phyloP scores from a whole-genome alignment of 2,113 vertebrate species.

The Panurus biarmicus region DNA sequence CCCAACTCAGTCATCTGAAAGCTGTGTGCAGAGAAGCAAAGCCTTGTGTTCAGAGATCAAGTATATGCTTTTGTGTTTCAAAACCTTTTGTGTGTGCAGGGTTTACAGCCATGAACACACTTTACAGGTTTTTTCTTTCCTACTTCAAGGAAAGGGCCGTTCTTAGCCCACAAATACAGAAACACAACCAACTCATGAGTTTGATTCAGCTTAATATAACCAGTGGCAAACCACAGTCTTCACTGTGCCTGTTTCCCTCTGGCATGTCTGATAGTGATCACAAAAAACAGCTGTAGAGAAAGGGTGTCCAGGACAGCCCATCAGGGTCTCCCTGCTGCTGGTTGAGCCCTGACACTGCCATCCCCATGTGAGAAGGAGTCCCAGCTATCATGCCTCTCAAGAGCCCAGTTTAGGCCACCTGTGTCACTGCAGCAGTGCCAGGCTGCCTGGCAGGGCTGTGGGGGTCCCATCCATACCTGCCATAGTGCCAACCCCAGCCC shows the following conservation, averaged over 20 bases:
- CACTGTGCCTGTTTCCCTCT: not conserved
- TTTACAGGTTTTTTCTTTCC: not conserved
- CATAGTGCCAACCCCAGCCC: rapidly evolving
- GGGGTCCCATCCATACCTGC: rapidly evolving
- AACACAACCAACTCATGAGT: not conserved
- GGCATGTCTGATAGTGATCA: rapidly evolving
- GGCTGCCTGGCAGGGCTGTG: not conserved
- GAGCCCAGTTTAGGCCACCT: rapidly evolving
- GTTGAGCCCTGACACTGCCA: too few relatives aligned
- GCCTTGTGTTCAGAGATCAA: not conserved
- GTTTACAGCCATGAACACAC: not conserved
- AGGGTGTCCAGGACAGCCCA: not conserved
- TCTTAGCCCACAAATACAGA: not conserved
- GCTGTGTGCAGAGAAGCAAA: rapidly evolving
- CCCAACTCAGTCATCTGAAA: not conserved
- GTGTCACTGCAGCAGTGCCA: rapidly evolving
- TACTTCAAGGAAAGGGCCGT: not conserved
- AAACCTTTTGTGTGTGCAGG: not conserved
- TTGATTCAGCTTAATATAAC: not conserved
- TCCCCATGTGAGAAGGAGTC: rapidly evolving
- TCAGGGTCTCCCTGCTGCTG: rapidly evolving
- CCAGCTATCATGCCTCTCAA: not conserved
- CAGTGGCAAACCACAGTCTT: not conserved
- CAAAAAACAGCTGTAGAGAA: not conserved
- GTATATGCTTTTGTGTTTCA: not conserved